phyloP scores from a whole-genome alignment of 2,113 vertebrate species.

The Cheirogaleus medius region DNA sequence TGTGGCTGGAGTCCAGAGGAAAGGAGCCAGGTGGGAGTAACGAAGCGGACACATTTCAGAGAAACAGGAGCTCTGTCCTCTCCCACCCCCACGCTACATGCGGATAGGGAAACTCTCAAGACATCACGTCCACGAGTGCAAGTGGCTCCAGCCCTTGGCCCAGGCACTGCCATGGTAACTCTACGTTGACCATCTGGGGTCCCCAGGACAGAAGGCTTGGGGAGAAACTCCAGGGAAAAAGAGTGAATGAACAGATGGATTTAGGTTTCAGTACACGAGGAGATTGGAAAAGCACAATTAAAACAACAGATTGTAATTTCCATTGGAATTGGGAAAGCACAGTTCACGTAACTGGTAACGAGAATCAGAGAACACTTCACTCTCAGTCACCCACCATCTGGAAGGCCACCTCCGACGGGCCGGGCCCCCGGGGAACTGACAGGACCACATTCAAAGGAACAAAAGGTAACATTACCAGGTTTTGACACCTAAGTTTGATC shows the following conservation, averaged over 20 bases:
- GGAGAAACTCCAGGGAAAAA: background rate
- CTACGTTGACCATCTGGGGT: background rate
- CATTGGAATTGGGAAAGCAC: background rate
- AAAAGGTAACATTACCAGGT: fast-evolving
- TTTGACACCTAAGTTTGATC: background rate
- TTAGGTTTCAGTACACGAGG: background rate
- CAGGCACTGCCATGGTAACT: background rate
- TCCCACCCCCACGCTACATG: fast-evolving
- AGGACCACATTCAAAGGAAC: fast-evolving
- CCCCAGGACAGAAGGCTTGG: background rate
- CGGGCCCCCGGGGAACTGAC: background rate
- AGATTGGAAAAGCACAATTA: background rate
- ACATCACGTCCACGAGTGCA: fast-evolving
- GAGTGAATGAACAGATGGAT: fast-evolving
- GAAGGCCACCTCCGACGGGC: fast-evolving
- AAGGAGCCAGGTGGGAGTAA: background rate
- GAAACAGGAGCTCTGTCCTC: background rate
- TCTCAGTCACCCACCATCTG: no score
- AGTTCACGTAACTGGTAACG: no score
- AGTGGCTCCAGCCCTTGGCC: background rate
- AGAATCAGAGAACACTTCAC: background rate
- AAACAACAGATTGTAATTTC: background rate
- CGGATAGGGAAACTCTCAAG: background rate
- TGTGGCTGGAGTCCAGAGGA: background rate
- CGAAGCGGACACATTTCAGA: background rate